A percentile compares a stretch with the other conserved stretches of the same genome.
These are phyloP conservation scores for Podotricha telesiphe DNA, from an alignment of 2,888 invertebrate genomes.

Conservation along the genomic window DNA sequence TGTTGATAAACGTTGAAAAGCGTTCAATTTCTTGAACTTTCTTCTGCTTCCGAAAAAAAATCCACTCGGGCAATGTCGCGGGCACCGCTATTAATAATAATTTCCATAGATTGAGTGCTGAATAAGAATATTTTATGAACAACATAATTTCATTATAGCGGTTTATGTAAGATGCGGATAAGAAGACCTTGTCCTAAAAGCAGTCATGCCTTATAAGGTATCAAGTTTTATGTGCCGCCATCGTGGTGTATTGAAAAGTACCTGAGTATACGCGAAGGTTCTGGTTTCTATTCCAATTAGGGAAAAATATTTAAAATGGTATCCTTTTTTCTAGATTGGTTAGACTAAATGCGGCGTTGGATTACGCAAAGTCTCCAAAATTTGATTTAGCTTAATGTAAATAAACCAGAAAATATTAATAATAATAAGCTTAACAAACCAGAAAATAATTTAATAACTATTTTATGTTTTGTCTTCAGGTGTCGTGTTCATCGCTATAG, in stretches of 20 bases:
- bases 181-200: constrained; percentile 16
- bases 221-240: background rate
- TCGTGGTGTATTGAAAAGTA: background rate
- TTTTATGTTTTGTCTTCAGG: constrained; percentile 74
- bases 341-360: too few species aligned
- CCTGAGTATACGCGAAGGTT: background rate
- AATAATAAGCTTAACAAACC: background rate
- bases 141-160: constrained; percentile 5
- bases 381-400: background rate
- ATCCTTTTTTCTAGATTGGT: too few species aligned
- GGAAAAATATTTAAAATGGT: background rate
- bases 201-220: constrained; percentile 13
- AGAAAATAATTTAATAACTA: background rate
- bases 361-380: too few species aligned
- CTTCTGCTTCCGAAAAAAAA: too few species aligned
- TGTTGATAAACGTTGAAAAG: too few species aligned
- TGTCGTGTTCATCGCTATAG: constrained; percentile 94
- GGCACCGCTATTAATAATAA: too few species aligned
- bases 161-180: background rate
- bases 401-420: background rate
- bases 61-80: too few species aligned
- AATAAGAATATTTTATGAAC: background rate
- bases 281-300: background rate
- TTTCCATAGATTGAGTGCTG: background rate
- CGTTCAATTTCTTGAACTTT: too few species aligned